Base-by-base conservation (phyloP, 2,888 invertebrate genomes). In the Ceramica pisi region DNA sequence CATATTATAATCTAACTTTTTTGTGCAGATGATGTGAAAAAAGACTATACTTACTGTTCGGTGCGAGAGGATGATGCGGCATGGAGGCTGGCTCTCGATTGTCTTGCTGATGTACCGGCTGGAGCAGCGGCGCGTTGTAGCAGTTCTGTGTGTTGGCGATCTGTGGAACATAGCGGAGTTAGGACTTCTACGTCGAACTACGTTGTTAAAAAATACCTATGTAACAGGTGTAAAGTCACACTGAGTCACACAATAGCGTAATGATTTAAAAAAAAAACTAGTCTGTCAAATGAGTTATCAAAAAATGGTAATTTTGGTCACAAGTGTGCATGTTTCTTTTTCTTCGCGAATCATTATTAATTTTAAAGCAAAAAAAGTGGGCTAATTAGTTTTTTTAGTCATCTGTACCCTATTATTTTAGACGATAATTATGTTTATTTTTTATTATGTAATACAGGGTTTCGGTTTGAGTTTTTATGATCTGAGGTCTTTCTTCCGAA, bases 51-150 rank as follows among this genome's bases (percentile, higher is more conserved):
- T 88, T 75, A 94, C 95, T 90, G 71, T 91, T 94, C 1, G 92
- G 89, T 21, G 92, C 88, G 0, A 95, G 87, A 0, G 94, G 90
- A 67, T 93, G 92, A 50, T 94, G 93, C 1, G 92, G 89, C 71
- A 92, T 88, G 2, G 89, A 74, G 2, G 85, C 83, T 0, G 89
- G 79, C 23, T 93, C 94, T 0, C 93, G 81, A 1, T 78, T 82
- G 50, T 94, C 95, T 0, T 89, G 74, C 53, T 88, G 88, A n/a
- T 92, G 93, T 21, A 91, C 93, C 0, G 92, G 88, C 75, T 95
- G 95, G 59, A 96, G 86, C n/a, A 96, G 84, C 2, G 95, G 95
- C 0, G 95, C 95, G 69, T 93, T 94, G 89, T 93, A 96, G 77
- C 95, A 96, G 75, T 87, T 91, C 82, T 93, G 93, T 0, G 93